phyloP scores from a whole-genome alignment of 2,797 vertebrate genomes.

The Rhodeus uyekii region DNA sequence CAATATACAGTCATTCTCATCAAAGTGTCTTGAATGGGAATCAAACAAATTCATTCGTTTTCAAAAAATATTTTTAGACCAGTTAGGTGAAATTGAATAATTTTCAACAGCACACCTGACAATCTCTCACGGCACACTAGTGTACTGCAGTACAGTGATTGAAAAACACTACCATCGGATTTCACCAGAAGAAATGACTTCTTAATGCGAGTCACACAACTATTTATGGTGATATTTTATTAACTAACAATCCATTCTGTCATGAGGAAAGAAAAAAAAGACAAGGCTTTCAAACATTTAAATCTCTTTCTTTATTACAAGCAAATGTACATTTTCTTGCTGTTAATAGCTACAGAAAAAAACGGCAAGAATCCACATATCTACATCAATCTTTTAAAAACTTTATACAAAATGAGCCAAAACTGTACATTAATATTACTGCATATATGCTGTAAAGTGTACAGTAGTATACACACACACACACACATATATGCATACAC shows the following conservation, averaged over 20 bases:
- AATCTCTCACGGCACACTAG: too few species aligned
- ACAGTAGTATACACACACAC: conserved; percentile 60
- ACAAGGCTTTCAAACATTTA: background rate
- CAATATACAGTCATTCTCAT: too few species aligned
- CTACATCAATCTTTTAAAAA: conserved; percentile 77
- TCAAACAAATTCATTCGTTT: too few species aligned
- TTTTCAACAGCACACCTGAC: too few species aligned
- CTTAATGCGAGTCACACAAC: background rate
- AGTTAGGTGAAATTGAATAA: too few species aligned
- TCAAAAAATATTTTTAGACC: too few species aligned
- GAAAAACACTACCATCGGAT: too few species aligned
- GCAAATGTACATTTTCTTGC: conserved; percentile 77
- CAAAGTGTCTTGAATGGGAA: too few species aligned
- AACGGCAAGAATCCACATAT: conserved; percentile 76
- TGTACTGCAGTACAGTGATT: too few species aligned
- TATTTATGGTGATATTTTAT: background rate
- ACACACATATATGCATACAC: too few species aligned
- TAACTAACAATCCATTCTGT: background rate
- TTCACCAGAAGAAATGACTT: background rate
- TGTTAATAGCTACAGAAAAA: conserved; percentile 77
- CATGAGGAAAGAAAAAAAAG: background rate
- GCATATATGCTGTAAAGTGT: conserved; percentile 55
- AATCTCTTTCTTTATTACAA: conserved; percentile 81
- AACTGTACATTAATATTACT: conserved; percentile 77
- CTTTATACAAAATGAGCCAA: conserved; percentile 76